phyloP scores from a whole-genome alignment of 2,797 vertebrate genomes.

The Mormyrus proboscirostris region DNA sequence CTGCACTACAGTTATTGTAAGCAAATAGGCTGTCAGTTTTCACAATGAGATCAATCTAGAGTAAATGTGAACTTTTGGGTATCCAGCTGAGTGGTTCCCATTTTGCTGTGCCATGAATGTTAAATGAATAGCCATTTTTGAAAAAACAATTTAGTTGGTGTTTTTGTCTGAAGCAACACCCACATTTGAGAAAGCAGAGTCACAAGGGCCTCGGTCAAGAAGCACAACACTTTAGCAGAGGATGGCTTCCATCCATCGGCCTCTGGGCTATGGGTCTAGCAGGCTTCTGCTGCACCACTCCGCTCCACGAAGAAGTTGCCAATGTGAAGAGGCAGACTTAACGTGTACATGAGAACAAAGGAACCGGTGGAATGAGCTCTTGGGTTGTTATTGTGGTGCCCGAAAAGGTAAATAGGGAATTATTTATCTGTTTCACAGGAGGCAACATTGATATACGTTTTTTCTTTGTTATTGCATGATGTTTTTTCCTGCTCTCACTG shows the following conservation, averaged over 20 bases:
- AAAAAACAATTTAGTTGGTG: background rate
- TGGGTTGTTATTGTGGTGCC: background rate
- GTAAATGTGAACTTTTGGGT: conserved; percentile 4
- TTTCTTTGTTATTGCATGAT: background rate
- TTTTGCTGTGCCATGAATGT: background rate
- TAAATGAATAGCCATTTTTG: no score
- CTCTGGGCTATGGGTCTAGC: conserved; percentile 73
- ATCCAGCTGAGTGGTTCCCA: background rate
- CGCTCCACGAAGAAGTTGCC: conserved; percentile 36
- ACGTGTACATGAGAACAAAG: background rate
- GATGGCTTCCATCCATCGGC: conserved; percentile 72
- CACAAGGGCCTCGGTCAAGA: background rate
- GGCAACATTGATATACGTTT: background rate
- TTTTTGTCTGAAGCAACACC: background rate
- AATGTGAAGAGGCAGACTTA: background rate
- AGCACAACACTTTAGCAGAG: conserved; percentile 50
- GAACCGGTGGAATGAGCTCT: background rate
- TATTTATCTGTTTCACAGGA: background rate
- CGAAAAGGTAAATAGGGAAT: background rate
- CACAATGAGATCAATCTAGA: background rate
- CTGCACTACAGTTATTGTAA: background rate
- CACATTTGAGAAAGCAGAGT: background rate
- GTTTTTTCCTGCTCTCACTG: background rate
- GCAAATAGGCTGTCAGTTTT: background rate
- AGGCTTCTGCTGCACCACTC: conserved; percentile 71